Evolutionary conservation across 2,113 vertebrate genomes (phyloP), one percentile per base, ranked within the genome.

Genomic region (Odontophorus gujanensis): DNA sequence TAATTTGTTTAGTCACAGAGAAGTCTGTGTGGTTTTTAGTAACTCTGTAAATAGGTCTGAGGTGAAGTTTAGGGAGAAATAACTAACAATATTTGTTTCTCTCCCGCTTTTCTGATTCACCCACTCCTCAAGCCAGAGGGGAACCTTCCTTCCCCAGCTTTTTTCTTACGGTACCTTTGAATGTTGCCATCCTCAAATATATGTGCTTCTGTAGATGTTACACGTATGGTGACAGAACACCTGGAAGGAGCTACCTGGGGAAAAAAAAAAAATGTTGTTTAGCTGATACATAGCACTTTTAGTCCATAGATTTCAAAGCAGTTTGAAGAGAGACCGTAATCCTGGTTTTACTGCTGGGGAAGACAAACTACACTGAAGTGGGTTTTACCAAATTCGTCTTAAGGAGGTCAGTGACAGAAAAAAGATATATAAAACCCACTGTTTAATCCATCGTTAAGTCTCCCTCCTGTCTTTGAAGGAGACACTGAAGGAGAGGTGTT

Each of bases 391-490:
- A 85, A 83, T 55, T 78, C 0, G 32, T 17, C 6, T 90, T 90
- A 47, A 16, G 57, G 36, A 84, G 48, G 28, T 47, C 34, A 59
- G 19, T 65, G 67, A 15, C 53, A 66, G 55, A 69, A 79, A 22
- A 40, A 43, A 16, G 5, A 53, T 16, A 2, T 58, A 0, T 71
- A 59, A 95, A 81, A 7, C 47, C 21, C 15, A 2, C 21, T 14
- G 11, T 34, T 9, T 53, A 18, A 18, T 78, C 32, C 17, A 10
- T 63, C 91, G 9, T 11, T 76, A 0, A 40, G 26, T 89, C 36
- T 0, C 0, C 72, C 22, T 79, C 8, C 0, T 2, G 3, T 43
- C 20, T 88, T 40, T 50, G 25, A 58, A 50, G 58, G 28, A 68
- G 48, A 5, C 34, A 7, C 58, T 48, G 74, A 72, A 72, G 42